Conservation (phyloP, 2,888 invertebrate genomes). For the Oxycera nigricornis region DNA sequence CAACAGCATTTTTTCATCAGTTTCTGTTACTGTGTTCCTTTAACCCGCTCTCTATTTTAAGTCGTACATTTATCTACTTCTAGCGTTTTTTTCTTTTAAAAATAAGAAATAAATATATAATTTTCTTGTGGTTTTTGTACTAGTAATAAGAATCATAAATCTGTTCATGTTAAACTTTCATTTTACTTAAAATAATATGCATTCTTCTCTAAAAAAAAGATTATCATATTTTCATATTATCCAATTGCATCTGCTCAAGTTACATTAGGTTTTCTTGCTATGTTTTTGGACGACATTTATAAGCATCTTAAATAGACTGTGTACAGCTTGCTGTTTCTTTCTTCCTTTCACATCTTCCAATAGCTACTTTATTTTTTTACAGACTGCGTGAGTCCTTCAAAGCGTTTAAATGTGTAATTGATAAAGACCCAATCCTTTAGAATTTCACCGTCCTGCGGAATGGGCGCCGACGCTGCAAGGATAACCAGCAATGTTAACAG, state of each 20-base stretch:
- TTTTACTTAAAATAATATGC: constrained; percentile 36
- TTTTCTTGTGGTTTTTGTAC: constrained; percentile 24
- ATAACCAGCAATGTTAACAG: neutral
- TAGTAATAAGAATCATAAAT: constrained; percentile 34
- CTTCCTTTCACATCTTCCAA: neutral
- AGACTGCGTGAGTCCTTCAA: constrained; percentile 92
- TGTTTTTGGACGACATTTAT: constrained; percentile 30
- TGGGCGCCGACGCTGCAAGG: constrained; percentile 78
- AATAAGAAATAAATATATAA: constrained; percentile 33
- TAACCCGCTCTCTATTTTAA: neutral
- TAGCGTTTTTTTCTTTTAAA: constrained; percentile 25
- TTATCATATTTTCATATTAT: neutral
- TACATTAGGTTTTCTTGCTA: constrained; percentile 8
- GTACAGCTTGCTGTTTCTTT: constrained; percentile 24
- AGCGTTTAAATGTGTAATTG: constrained; percentile 99
- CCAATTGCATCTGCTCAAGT: constrained; percentile 16
- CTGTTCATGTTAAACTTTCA: constrained; percentile 36
- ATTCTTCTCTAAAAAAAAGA: constrained; percentile 25
- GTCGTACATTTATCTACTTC: constrained; percentile 13
- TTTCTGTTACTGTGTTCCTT: neutral
- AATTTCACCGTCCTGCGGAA: constrained; percentile 89
- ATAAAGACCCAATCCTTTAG: constrained; percentile 99
- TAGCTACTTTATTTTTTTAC: constrained; percentile 30
- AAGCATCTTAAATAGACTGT: constrained; percentile 36
- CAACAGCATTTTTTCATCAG: constrained; percentile 23